Evolutionary conservation across 2,797 vertebrate genomes (phyloP).

Genomic region (Myotis daubentonii): DNA sequence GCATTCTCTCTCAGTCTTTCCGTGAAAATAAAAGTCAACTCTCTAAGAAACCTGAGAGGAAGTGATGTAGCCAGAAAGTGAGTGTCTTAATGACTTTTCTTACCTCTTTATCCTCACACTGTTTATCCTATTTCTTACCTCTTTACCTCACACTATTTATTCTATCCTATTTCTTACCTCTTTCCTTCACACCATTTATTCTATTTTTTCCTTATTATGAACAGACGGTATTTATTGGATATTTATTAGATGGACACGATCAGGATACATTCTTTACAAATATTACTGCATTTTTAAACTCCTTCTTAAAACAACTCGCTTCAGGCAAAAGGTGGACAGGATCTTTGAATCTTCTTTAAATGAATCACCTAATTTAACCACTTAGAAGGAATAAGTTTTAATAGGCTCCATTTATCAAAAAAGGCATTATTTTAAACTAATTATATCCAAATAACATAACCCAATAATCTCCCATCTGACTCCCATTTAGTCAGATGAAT

Average conservation of each 20-base stretch:
- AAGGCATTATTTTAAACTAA: not conserved
- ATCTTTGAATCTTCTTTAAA: not conserved
- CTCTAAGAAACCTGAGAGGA: not conserved
- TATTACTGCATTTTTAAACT: not conserved
- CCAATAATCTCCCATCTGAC: not conserved
- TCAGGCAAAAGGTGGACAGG: not conserved
- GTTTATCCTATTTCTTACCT: too few relatives aligned
- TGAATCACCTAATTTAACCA: not conserved
- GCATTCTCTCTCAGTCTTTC: not conserved
- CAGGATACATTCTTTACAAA: not conserved
- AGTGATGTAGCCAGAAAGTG: not conserved
- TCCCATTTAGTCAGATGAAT: not conserved
- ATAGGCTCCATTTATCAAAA: not conserved
- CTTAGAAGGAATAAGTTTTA: not conserved
- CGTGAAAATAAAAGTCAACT: conserved; percentile 21
- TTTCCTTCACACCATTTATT: not conserved
- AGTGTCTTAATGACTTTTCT: not conserved
- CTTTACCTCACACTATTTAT: not conserved
- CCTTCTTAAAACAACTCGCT: not conserved
- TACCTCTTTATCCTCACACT: not conserved
- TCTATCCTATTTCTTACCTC: too few relatives aligned
- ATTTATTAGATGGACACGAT: not conserved
- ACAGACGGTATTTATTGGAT: not conserved
- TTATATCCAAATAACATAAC: not conserved
- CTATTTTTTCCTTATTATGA: not conserved